Evolutionary conservation across 2,113 vertebrate genomes (phyloP), one percentile per base, ranked within the genome.

Genomic region (Macrotus californicus): DNA sequence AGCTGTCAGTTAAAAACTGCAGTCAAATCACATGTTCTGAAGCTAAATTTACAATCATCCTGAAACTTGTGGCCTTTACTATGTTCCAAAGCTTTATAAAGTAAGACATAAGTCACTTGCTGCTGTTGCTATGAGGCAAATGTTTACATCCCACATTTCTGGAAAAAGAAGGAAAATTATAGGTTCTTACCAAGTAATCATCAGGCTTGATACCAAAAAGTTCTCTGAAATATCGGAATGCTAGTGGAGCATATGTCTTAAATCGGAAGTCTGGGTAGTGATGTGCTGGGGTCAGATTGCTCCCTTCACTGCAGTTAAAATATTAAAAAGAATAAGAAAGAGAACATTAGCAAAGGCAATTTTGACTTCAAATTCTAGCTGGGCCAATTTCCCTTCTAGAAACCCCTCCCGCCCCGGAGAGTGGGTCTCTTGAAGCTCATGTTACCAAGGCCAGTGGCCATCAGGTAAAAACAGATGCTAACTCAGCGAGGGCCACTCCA

Each of bases 181-280:
- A 97, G 94, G 59, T 46, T 97, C 99, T 99, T 99, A 99, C 99
- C 99, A 99, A 98, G 98, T 99, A 99, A 98, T 99, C 99, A 92
- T 99, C 99, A 50, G 99, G 99, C 98, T 99, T 99, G 98, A 99
- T 99, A 96, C 99, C 99, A 82, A 99, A 99, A 97, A 99, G 99
- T 98, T 99, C 99, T 98, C 99, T 98, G 99, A 99, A 99, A 98
- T 99, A 99, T 34, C 99, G 99, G 98, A 99, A 99, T 52, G 99
- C 99, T 98, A 99, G 97, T 0, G 99, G 99, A 81, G 99, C 99
- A 8, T 99, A 99, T 0, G 99, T 99, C 98, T 99, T 99, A 98
- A 99, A 99, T 97, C 99, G 99, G 98, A 99, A 99, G 98, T 99
- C 99, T n/a, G 99, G 99, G 92, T 99, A 99, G 97, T 99, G 99